Percentiles rank a stretch among this genome's conserved stretches.
These are phyloP conservation scores for Steinernema carpocapsae DNA, from an alignment of 2,888 invertebrate species.

Conservation along the genomic window DNA sequence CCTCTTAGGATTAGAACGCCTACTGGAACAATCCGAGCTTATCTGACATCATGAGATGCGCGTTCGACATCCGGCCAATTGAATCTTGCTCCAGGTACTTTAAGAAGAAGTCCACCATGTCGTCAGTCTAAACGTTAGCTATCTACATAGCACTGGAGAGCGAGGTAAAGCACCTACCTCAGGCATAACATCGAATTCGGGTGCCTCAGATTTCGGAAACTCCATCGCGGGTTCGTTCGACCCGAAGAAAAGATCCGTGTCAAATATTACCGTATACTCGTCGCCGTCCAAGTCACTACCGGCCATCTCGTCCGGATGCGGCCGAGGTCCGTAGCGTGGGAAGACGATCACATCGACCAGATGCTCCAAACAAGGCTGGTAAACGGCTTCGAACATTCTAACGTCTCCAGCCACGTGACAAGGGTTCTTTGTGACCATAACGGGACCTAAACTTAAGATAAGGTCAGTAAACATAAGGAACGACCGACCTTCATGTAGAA, in stretches of 20 bases:
- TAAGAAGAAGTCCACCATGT: slow-evolving; percentile 69
- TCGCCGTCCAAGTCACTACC: slow-evolving; percentile 71
- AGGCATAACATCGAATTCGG: slow-evolving; percentile 38
- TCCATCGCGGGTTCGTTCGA: slow-evolving; percentile 60
- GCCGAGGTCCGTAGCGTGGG: slow-evolving; percentile 69
- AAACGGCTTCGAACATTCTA: slow-evolving; percentile 63
- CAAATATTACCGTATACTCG: slow-evolving; percentile 70
- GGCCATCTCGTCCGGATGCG: slow-evolving; percentile 71
- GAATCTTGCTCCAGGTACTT: slow-evolving; percentile 68
- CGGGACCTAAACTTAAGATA: slow-evolving; percentile 45
- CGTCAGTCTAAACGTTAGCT: slow-evolving; percentile 49
- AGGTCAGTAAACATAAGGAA: too few species aligned
- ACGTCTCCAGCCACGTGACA: slow-evolving; percentile 71
- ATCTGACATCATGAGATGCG: slow-evolving; percentile 68
- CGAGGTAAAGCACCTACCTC: neutral
- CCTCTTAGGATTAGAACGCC: slow-evolving; percentile 28
- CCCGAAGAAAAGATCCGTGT: slow-evolving; percentile 63
- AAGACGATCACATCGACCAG: slow-evolving; percentile 70
- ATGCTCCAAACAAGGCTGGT: slow-evolving; percentile 57
- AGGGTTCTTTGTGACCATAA: slow-evolving; percentile 70
- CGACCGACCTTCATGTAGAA: slow-evolving; percentile 20
- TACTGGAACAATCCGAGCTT: slow-evolving; percentile 62
- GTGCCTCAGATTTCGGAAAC: slow-evolving; percentile 45
- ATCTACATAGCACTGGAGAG: too few species aligned
- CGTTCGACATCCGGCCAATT: slow-evolving; percentile 66